These are phyloP conservation scores for Hydrocynus forskahlii DNA, from an alignment of 2,797 vertebrate species.

Conservation along the genomic window DNA sequence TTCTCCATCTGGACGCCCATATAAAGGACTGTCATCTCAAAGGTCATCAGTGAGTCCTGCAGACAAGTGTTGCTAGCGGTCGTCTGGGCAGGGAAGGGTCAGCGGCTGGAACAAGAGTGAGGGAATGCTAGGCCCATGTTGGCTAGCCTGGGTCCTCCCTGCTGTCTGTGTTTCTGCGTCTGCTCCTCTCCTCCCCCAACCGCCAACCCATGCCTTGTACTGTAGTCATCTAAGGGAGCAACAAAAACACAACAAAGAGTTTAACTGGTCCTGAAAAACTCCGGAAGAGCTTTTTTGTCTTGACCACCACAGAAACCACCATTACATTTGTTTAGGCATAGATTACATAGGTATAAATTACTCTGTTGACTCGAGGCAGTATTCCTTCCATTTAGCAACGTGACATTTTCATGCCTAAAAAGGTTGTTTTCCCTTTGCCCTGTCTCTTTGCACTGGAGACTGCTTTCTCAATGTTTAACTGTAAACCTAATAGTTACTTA, in stretches of 20 bases:
- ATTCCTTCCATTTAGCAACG: not conserved
- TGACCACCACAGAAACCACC: constrained; percentile 27
- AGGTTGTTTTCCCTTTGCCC: no score
- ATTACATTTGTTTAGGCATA: constrained; percentile 9
- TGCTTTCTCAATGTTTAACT: not conserved
- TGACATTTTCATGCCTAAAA: no score
- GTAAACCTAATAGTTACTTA: not conserved
- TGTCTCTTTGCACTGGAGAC: no score
- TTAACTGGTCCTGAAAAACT: constrained; percentile 35
- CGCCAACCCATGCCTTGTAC: constrained; percentile 27
- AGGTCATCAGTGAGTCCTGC: constrained; percentile 81
- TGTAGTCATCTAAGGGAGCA: constrained; percentile 50
- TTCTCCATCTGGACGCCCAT: constrained; percentile 75
- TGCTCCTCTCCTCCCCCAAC: constrained; percentile 41
- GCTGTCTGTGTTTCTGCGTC: constrained; percentile 54
- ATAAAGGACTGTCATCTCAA: constrained; percentile 83
- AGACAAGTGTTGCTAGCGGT: constrained; percentile 77
- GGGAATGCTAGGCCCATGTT: constrained; percentile 59
- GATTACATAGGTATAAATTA: not conserved
- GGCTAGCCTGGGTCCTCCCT: constrained; percentile 54
- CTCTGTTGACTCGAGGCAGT: no score
- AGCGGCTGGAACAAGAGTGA: constrained; percentile 53
- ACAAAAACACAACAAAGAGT: constrained; percentile 47
- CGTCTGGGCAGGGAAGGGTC: constrained; percentile 60
- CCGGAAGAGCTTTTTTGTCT: constrained; percentile 24